phyloP scores from a whole-genome alignment of 2,888 invertebrate genomes.

The Drepanosiphum platanoidis region DNA sequence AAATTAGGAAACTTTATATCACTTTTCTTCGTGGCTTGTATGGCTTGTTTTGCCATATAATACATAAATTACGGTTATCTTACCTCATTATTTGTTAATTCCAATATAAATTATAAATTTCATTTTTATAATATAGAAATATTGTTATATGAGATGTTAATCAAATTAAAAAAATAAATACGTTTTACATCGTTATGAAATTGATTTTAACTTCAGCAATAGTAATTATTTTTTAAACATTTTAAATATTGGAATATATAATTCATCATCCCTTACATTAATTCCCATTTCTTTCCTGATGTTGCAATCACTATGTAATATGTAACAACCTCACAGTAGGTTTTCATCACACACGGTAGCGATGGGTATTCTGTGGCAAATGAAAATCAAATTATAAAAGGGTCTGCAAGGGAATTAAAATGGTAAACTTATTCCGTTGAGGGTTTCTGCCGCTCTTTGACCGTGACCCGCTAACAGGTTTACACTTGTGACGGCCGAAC shows the following conservation, averaged over 20 bases:
- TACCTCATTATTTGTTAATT: too few relatives aligned
- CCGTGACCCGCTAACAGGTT: slow-evolving; percentile 58
- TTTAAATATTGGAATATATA: neutral
- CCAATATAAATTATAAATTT: too few relatives aligned
- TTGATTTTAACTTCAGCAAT: neutral
- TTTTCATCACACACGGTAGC: neutral
- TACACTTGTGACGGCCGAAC: slow-evolving; percentile 59
- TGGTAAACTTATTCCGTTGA: slow-evolving; percentile 39
- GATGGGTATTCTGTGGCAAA: slow-evolving; percentile 13
- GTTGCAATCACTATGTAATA: neutral
- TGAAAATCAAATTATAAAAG: slow-evolving; percentile 43
- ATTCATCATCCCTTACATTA: neutral
- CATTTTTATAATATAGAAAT: too few relatives aligned
- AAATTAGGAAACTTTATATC: too few relatives aligned
- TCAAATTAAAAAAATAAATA: too few relatives aligned
- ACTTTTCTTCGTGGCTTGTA: too few relatives aligned
- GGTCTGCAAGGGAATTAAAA: slow-evolving; percentile 41
- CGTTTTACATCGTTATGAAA: too few relatives aligned
- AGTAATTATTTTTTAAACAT: neutral
- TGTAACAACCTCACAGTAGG: neutral
- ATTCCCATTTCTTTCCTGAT: neutral
- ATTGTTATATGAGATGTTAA: too few relatives aligned
- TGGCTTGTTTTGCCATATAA: too few relatives aligned
- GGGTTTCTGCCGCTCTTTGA: slow-evolving; percentile 55
- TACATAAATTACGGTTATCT: too few relatives aligned